Evolutionary conservation across 2,888 invertebrate genomes (phyloP).

Genomic region (Scrobipalpa atriplicella): DNA sequence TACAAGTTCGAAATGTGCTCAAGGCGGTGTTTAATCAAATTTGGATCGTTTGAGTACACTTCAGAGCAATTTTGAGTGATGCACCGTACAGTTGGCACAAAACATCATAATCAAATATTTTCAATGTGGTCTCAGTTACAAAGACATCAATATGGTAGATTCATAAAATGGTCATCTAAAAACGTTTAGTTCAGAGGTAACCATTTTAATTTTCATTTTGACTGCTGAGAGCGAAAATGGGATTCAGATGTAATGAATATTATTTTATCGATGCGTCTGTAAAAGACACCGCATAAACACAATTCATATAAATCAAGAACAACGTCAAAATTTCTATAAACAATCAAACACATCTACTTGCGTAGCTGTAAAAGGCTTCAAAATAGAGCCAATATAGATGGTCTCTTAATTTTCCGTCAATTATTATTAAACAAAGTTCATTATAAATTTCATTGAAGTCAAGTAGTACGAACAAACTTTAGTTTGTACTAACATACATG

Average conservation of each 20-base stretch:
- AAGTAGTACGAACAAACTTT: constrained; percentile 60
- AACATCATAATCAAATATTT: constrained; percentile 57
- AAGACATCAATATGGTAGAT: constrained; percentile 36
- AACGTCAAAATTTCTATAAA: constrained; percentile 67
- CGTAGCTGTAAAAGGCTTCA: constrained; percentile 40
- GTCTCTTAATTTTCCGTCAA: constrained; percentile 46
- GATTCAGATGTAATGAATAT: not conserved
- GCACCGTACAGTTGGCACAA: constrained; percentile 41
- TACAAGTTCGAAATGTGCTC: constrained; percentile 34
- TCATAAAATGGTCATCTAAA: constrained; percentile 35
- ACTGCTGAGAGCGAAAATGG: not conserved
- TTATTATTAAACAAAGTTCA: constrained; percentile 66
- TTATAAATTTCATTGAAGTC: constrained; percentile 67
- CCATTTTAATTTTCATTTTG: constrained; percentile 21
- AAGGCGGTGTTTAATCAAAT: constrained; percentile 29
- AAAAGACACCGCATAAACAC: constrained; percentile 60
- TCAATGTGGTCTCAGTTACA: constrained; percentile 56
- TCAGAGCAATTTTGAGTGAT: not conserved
- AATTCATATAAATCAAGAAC: constrained; percentile 69
- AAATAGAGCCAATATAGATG: constrained; percentile 35
- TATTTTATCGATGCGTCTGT: constrained; percentile 44
- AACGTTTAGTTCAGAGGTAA: constrained; percentile 27
- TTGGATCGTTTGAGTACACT: constrained; percentile 13
- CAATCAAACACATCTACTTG: constrained; percentile 57
- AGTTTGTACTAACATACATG: constrained; percentile 46